phyloP scores from a whole-genome alignment of 2,888 invertebrate species.

The Leucania comma region DNA sequence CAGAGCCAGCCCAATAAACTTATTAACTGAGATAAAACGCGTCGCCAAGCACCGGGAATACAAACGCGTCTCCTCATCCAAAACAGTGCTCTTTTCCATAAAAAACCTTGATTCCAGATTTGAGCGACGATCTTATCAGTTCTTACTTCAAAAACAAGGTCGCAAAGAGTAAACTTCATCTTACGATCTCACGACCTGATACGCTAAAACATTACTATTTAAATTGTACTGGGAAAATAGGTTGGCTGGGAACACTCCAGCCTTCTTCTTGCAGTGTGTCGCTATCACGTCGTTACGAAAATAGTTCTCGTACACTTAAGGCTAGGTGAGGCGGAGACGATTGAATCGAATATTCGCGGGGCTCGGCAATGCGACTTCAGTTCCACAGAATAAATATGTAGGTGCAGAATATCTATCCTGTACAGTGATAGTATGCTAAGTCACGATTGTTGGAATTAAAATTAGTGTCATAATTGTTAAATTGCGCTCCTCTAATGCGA shows the following conservation, averaged over 20 bases:
- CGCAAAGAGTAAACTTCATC: slow-evolving; percentile 6
- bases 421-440: neutral
- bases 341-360: slow-evolving; percentile 83
- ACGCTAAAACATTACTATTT: slow-evolving; percentile 43
- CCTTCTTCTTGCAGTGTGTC: slow-evolving; percentile 70
- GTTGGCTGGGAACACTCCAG: slow-evolving; percentile 27
- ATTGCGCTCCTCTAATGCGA: no score
- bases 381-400: neutral
- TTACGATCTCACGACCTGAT: slow-evolving; percentile 13
- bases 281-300: slow-evolving; percentile 76
- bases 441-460: no score
- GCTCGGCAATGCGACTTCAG: slow-evolving; percentile 72
- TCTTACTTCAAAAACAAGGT: neutral
- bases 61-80: neutral
- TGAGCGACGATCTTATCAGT: neutral
- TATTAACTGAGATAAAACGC: neutral
- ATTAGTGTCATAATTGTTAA: no score
- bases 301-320: slow-evolving; percentile 82
- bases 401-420: slow-evolving; percentile 5
- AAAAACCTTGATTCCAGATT: neutral
- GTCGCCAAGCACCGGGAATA: neutral
- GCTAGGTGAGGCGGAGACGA: slow-evolving; percentile 72
- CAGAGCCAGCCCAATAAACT: neutral
- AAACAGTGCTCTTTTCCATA: neutral
- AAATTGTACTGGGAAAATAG: slow-evolving; percentile 54